Base-by-base conservation (phyloP, 2,797 vertebrate species). In the Oreochromis mossambicus region DNA sequence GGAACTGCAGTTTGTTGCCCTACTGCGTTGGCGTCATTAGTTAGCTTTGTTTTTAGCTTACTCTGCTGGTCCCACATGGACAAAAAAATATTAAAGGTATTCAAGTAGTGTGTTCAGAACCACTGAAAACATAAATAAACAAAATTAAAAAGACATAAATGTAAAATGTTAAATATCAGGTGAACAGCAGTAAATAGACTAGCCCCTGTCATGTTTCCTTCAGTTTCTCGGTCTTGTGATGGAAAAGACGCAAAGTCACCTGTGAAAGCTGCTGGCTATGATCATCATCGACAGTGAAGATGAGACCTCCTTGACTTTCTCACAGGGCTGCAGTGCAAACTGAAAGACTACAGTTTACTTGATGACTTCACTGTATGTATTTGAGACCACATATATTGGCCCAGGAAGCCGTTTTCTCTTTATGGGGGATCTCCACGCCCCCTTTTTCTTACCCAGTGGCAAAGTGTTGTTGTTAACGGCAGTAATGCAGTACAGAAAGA, bases 401-500 rank as follows among this genome's bases (percentile, higher is more conserved):
- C 63, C 78, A 80, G 79, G 55, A 85, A 61, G 80, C 46, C 12
- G 5, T 77, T 50, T 61, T 21, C 52, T 86, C 48, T 66, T 7
- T 14, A 6, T 2, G 13, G 36, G 58, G 83, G 9, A 48, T 17
- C 51, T 43, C 32, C 58, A 9, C 0, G 3, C 63, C 63, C 61
- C 38, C 43, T 66, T 48, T 61, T 78, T 63, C 86, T 77, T 46
- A 82, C 83, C 70, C 78, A 54, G 80, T 81, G 87, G 85, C 66
- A 87, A 83, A 78, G 90, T 86, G 83, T 89, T 86, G 56, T 87
- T 70, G 82, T 82, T 63, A 85, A 36, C 15, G 79, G 90, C 90
- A 83, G 90, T 68, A 73, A 83, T 19, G 78, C 79, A 84, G 85
- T 78, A 76, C 86, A 89, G 85, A 88, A 48, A 91, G 89, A 91